These are phyloP conservation scores for Clanis bilineata DNA, from an alignment of 2,888 invertebrate genomes.

Conservation along the genomic window DNA sequence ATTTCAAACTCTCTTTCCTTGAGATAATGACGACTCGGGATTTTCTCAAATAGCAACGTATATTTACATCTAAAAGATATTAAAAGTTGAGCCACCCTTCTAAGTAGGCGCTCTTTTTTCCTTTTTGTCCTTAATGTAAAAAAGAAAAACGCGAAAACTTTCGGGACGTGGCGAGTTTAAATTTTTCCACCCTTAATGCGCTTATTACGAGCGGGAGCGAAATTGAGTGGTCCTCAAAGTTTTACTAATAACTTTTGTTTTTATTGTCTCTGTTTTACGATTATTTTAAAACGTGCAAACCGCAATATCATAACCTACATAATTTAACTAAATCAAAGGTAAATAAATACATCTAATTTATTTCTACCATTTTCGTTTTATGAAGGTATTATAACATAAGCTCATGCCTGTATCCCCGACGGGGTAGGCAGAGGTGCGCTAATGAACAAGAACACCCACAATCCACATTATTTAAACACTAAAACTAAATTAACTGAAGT, in stretches of 20 bases:
- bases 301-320: background rate
- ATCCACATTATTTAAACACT: no score
- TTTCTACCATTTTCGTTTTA: no score
- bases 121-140: slow-evolving; percentile 75
- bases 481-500: no score
- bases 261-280: slow-evolving; percentile 52
- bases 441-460: no score
- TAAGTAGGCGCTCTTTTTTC: slow-evolving; percentile 67
- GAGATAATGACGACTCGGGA: slow-evolving; percentile 16
- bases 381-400: no score
- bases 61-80: slow-evolving; percentile 52
- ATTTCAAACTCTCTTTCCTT: slow-evolving; percentile 28
- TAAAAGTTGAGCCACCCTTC: slow-evolving; percentile 78
- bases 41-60: slow-evolving; percentile 23
- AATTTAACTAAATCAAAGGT: slow-evolving; percentile 17
- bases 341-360: no score
- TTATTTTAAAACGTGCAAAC: slow-evolving; percentile 13
- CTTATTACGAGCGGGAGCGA: slow-evolving; percentile 78
- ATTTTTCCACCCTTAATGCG: slow-evolving; percentile 75
- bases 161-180: slow-evolving; percentile 68
- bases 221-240: slow-evolving; percentile 66
- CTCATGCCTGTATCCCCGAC: no score
- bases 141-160: slow-evolving; percentile 76
- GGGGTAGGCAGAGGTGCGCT: no score
- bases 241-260: slow-evolving; percentile 59